phyloP scores from a whole-genome alignment of 2,113 vertebrate species.

The Aptenodytes forsteri region DNA sequence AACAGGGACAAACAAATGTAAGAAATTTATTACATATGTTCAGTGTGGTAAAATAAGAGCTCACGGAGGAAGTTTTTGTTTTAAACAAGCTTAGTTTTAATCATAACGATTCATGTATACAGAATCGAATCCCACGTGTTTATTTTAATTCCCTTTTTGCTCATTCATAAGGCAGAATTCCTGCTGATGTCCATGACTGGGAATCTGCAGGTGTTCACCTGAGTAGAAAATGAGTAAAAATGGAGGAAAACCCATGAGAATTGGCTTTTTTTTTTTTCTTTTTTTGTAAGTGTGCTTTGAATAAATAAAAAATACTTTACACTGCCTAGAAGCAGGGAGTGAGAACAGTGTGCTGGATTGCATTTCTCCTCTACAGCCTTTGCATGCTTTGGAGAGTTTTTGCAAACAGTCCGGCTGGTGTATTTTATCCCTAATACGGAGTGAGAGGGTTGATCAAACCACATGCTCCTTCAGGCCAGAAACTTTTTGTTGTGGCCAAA shows the following conservation, averaged over 20 bases:
- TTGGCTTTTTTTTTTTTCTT: neutral
- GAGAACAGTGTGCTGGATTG: conserved; percentile 25
- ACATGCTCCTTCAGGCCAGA: conserved; percentile 33
- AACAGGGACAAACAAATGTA: conserved; percentile 24
- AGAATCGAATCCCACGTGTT: neutral
- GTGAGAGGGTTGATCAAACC: neutral
- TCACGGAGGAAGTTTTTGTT: conserved; percentile 13
- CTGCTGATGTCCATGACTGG: neutral
- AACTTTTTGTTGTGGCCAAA: conserved; percentile 49
- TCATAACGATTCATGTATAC: neutral
- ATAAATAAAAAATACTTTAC: neutral
- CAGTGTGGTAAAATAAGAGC: conserved; percentile 3
- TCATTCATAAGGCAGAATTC: neutral
- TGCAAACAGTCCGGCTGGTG: conserved; percentile 50
- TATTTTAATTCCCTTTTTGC: conserved; percentile 11
- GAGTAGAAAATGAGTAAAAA: neutral
- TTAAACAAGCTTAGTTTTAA: conserved; percentile 33
- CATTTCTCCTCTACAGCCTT: conserved; percentile 53
- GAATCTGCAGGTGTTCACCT: neutral
- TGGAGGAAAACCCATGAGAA: neutral
- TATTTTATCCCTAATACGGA: conserved; percentile 49
- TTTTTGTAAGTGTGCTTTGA: neutral
- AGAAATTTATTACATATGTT: neutral
- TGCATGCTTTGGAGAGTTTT: conserved; percentile 57
- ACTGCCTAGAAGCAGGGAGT: neutral